A percentile compares a stretch with the other conserved stretches of the same genome.
Conservation (phyloP, 2,888 invertebrate species). For the Leucoptera coffeella region DNA sequence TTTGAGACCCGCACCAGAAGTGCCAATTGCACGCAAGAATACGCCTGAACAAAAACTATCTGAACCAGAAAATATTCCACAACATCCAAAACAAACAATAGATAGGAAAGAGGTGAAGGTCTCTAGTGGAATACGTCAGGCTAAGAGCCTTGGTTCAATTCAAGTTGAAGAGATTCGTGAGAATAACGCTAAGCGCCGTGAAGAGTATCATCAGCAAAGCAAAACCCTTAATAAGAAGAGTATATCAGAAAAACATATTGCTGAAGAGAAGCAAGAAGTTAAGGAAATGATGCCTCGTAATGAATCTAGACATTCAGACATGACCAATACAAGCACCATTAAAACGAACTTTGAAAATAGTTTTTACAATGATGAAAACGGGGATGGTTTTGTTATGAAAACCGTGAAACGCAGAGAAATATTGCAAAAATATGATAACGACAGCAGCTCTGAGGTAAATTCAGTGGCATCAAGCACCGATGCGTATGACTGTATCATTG, state of each 20-base stretch:
- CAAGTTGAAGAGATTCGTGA: constrained; percentile 32
- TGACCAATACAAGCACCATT: constrained; percentile 44
- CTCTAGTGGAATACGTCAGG: constrained; percentile 36
- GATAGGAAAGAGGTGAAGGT: constrained; percentile 38
- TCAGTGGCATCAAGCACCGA: constrained; percentile 66
- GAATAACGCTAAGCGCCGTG: constrained; percentile 17
- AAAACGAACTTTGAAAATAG: constrained; percentile 58
- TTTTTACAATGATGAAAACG: constrained; percentile 58
- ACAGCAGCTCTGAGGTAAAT: constrained; percentile 58
- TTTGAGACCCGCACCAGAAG: constrained; percentile 31
- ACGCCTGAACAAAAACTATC: constrained; percentile 16
- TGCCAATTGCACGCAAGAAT: constrained; percentile 21
- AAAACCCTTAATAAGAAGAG: constrained; percentile 33
- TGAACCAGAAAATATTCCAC: constrained; percentile 17
- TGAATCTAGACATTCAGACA: constrained; percentile 39
- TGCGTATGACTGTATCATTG: constrained; percentile 76
- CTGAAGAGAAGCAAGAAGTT: constrained; percentile 37
- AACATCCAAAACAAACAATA: constrained; percentile 34
- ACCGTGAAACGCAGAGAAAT: constrained; percentile 69
- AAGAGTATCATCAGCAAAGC: constrained; percentile 23
- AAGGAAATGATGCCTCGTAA: constrained; percentile 31
- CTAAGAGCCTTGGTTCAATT: constrained; percentile 40
- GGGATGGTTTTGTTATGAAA: constrained; percentile 63
- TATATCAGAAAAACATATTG: constrained; percentile 34
- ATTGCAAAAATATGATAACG: constrained; percentile 62